phyloP scores from a whole-genome alignment of 2,113 vertebrate species.

The Solenodon paradoxus region DNA sequence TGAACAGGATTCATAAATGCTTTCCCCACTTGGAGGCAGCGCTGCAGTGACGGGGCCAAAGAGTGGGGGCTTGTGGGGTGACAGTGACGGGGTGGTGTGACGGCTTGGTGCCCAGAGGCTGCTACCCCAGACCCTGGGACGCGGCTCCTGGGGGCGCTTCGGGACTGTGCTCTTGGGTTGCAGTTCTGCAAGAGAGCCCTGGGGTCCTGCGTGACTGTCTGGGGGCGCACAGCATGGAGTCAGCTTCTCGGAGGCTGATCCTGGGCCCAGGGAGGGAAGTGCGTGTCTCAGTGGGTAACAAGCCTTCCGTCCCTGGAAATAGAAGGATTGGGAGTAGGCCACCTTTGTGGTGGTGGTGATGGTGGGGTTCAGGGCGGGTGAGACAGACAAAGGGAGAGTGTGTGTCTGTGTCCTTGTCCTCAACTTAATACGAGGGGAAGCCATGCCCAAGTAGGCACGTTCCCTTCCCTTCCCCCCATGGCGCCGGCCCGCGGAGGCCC shows the following conservation, averaged over 20 bases:
- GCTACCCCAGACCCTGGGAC: background rate
- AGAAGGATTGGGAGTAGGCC: background rate
- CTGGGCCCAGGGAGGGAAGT: background rate
- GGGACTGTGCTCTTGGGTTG: accelerated
- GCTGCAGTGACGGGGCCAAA: no score
- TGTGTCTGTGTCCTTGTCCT: background rate
- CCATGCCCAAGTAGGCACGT: accelerated
- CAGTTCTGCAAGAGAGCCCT: accelerated
- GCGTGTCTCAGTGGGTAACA: no score
- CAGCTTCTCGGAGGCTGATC: background rate
- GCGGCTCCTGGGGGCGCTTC: background rate
- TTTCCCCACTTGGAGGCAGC: background rate
- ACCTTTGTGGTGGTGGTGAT: background rate
- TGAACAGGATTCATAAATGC: background rate
- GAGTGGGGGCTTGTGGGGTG: background rate
- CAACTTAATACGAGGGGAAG: background rate
- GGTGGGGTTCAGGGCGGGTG: background rate
- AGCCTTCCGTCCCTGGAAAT: background rate
- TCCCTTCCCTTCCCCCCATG: background rate
- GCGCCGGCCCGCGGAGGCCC: accelerated
- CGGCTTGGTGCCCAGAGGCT: no score
- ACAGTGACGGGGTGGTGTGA: no score
- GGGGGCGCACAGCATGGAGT: accelerated
- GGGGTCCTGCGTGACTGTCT: background rate
- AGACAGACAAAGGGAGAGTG: background rate